phyloP scores from a whole-genome alignment of 2,888 invertebrate species.

The Aproaerema taeniolella region DNA sequence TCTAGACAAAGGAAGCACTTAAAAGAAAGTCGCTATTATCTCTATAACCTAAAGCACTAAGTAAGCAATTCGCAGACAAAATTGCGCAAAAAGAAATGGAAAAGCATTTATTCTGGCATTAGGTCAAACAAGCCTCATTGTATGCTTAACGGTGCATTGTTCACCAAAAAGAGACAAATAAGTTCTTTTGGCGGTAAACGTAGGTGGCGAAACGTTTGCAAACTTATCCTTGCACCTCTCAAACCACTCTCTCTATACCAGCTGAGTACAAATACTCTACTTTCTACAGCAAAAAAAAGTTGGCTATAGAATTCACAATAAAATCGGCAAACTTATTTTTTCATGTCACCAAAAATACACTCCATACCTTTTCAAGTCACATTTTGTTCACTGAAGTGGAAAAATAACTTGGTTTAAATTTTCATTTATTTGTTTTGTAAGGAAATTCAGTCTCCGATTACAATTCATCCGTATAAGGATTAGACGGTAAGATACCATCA shows the following conservation, averaged over 20 bases:
- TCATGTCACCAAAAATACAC: no score
- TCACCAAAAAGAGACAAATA: conserved; percentile 59
- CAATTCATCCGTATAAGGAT: conserved; percentile 32
- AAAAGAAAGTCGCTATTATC: no score
- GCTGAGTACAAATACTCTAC: neutral
- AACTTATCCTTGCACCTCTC: conserved; percentile 13
- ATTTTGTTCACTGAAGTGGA: no score
- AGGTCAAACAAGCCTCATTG: conserved; percentile 28
- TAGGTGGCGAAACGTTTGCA: conserved; percentile 38
- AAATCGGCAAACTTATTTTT: no score
- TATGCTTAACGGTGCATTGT: conserved; percentile 65
- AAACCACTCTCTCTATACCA: neutral
- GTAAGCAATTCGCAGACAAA: no score
- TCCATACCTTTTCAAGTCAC: no score
- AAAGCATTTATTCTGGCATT: conserved; percentile 14
- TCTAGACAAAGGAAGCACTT: no score
- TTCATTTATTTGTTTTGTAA: conserved; percentile 48
- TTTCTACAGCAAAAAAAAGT: neutral
- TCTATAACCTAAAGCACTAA: no score
- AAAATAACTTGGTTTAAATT: no score
- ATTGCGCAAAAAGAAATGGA: conserved; percentile 23
- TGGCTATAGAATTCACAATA: conserved; percentile 6
- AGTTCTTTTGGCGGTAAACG: conserved; percentile 50
- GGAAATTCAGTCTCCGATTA: conserved; percentile 59
- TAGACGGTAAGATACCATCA: no score